These are phyloP conservation scores for Scartelaos histophorus DNA, from an alignment of 2,113 vertebrate genomes.

Conservation along the genomic window DNA sequence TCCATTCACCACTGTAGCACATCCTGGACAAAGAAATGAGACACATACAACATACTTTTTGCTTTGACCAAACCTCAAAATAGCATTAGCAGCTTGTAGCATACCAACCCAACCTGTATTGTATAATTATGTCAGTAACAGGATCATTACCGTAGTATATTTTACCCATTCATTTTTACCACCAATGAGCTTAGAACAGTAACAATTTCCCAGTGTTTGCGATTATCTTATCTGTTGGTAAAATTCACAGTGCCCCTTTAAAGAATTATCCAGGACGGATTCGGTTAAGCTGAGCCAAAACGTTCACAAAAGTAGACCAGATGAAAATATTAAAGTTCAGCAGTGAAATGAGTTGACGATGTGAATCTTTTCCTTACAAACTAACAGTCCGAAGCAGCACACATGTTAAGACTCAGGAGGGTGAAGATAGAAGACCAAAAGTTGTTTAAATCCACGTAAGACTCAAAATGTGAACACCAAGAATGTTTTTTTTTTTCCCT, in stretches of 20 bases:
- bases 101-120: neutral
- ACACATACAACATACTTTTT: neutral
- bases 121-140: too few relatives aligned
- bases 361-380: conserved; percentile 15
- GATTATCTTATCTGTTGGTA: neutral
- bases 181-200: neutral
- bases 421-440: conserved; percentile 28
- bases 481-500: conserved; percentile 15
- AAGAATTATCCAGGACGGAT: conserved; percentile 35
- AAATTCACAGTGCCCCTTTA: conserved; percentile 1
- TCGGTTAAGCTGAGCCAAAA: neutral
- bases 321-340: neutral
- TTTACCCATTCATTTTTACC: neutral
- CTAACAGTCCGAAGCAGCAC: conserved; percentile 2
- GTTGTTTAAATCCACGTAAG: conserved; percentile 37
- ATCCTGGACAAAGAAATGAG: too few relatives aligned
- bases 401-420: conserved; percentile 49
- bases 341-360: conserved; percentile 10
- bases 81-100: neutral
- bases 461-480: conserved; percentile 30
- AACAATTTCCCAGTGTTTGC: neutral
- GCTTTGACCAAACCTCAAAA: neutral
- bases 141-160: neutral
- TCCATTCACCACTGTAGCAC: too few relatives aligned
- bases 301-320: conserved; percentile 3